phyloP scores from a whole-genome alignment of 2,113 vertebrate species.

The Atrichornis clamosus region DNA sequence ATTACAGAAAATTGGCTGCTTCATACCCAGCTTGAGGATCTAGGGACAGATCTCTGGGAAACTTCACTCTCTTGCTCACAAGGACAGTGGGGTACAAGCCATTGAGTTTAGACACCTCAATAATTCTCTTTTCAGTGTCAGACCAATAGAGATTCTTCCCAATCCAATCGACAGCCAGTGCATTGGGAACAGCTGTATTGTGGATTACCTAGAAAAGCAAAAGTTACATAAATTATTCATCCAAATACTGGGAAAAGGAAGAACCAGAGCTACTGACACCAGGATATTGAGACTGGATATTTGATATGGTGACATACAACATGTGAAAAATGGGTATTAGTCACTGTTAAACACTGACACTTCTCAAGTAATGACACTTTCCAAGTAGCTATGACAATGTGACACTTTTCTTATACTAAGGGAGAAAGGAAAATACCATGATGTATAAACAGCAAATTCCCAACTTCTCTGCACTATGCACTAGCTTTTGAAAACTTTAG shows the following conservation, averaged over 20 bases:
- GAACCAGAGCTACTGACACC: background rate
- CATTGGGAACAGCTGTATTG: slow-evolving; percentile 90
- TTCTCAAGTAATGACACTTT: background rate
- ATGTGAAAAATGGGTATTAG: background rate
- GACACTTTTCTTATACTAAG: background rate
- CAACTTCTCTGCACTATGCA: background rate
- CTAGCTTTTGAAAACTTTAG: background rate
- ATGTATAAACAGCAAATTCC: background rate
- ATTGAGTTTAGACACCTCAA: slow-evolving; percentile 95
- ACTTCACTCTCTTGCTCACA: slow-evolving; percentile 87
- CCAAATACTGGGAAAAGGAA: background rate
- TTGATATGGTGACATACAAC: background rate
- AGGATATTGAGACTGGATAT: background rate
- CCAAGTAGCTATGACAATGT: background rate
- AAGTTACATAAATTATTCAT: slow-evolving; percentile 6
- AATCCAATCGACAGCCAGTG: slow-evolving; percentile 95
- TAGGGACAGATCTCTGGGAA: slow-evolving; percentile 87
- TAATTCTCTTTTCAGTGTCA: slow-evolving; percentile 91
- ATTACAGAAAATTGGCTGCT: background rate
- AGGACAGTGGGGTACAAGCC: slow-evolving; percentile 92
- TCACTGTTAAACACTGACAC: background rate
- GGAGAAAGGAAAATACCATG: background rate
- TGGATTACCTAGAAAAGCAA: slow-evolving; percentile 85
- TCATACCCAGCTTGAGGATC: slow-evolving; percentile 90
- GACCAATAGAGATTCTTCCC: slow-evolving; percentile 99